A percentile compares a stretch with the other conserved stretches of the same genome.
These are phyloP conservation scores for Bucco capensis DNA, from an alignment of 2,113 vertebrate genomes.

Conservation along the genomic window DNA sequence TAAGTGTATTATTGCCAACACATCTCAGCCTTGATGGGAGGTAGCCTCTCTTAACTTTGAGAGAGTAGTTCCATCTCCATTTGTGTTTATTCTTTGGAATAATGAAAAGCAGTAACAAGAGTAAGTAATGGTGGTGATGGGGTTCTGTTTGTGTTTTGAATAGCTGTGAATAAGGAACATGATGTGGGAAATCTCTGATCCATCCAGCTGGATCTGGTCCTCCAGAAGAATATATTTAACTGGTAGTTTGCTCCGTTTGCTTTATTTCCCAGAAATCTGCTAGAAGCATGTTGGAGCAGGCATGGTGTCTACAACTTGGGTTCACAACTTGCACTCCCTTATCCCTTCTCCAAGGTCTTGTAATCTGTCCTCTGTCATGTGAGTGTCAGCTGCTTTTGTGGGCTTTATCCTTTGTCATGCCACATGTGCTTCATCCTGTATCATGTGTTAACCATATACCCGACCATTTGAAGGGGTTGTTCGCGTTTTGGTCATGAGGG, in stretches of 20 bases:
- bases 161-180: not conserved
- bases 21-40: not conserved
- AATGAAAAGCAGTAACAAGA: not conserved
- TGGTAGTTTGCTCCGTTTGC: not conserved
- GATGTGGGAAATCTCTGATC: not conserved
- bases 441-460: not conserved
- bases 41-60: not conserved
- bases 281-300: not conserved
- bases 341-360: not conserved
- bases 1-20: not conserved
- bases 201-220: not conserved
- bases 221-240: not conserved
- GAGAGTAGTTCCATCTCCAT: not conserved
- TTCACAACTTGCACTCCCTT: not conserved
- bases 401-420: accelerated
- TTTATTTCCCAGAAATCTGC: not conserved
- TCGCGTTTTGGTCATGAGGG: not conserved
- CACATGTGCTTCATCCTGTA: not conserved
- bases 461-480: not conserved
- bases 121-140: not conserved
- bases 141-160: not conserved
- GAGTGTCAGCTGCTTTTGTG: not conserved
- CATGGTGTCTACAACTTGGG: not conserved
- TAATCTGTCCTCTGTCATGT: not conserved
- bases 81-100: not conserved